Conservation (phyloP, 2,113 vertebrate genomes). For the Apteryx owenii region DNA sequence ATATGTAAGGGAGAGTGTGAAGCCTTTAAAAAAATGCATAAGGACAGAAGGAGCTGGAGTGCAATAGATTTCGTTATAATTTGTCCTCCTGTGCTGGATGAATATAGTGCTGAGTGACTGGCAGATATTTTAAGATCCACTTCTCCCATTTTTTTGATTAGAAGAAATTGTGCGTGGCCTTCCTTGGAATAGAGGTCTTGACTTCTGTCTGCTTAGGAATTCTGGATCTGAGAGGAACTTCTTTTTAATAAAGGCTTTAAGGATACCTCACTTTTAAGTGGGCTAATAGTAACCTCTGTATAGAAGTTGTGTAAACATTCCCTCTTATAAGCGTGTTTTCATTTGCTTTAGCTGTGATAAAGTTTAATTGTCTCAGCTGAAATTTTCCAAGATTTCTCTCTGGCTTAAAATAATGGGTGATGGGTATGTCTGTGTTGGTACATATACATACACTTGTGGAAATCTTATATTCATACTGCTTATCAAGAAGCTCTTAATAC, state of each 20-base stretch:
- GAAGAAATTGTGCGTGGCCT: background rate
- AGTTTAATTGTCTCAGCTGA: background rate
- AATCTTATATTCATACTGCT: background rate
- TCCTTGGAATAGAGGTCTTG: background rate
- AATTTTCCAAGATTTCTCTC: background rate
- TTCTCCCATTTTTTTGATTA: background rate
- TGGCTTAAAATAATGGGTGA: background rate
- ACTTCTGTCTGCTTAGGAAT: background rate
- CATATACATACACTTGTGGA: too few species aligned
- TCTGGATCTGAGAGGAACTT: background rate
- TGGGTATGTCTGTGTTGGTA: background rate
- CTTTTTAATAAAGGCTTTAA: background rate
- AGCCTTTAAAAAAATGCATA: slow-evolving; percentile 38
- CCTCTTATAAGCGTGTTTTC: background rate
- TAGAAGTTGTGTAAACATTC: background rate
- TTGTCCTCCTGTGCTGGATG: slow-evolving; percentile 38
- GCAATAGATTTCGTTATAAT: slow-evolving; percentile 22
- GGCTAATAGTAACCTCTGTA: background rate
- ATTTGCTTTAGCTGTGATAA: background rate
- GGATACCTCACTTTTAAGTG: background rate
- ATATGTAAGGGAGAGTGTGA: slow-evolving; percentile 10
- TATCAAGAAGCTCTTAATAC: background rate
- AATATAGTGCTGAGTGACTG: slow-evolving; percentile 42
- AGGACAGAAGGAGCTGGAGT: background rate
- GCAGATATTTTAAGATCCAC: slow-evolving; percentile 27